Evolutionary conservation across 2,888 invertebrate genomes (phyloP).

Genomic region (Alviniconcha strummeri): DNA sequence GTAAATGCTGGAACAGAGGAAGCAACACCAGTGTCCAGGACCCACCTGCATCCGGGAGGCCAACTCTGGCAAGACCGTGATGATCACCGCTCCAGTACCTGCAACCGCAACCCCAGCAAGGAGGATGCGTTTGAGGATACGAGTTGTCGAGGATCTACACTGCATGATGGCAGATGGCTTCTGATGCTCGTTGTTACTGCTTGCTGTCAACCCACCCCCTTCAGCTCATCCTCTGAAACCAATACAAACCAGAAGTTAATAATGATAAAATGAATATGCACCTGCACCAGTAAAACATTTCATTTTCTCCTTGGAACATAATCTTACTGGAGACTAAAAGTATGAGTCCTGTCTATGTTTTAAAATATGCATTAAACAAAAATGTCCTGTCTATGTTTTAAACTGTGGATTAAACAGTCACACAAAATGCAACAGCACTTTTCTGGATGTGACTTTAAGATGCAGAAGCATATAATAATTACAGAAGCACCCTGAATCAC

Average conservation of each 20-base stretch:
- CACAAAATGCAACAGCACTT: no score
- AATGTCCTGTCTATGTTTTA: no score
- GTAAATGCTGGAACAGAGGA: no score
- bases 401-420: no score
- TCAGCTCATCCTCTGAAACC: slow-evolving; percentile 25
- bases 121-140: slow-evolving; percentile 44
- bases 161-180: slow-evolving; percentile 22
- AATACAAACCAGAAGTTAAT: background rate
- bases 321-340: background rate
- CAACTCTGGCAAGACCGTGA: slow-evolving; percentile 39
- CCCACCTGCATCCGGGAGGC: slow-evolving; percentile 23
- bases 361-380: no score
- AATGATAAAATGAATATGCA: background rate
- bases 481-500: no score
- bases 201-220: slow-evolving; percentile 23
- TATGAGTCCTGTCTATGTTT: no score
- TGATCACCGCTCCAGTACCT: slow-evolving; percentile 45
- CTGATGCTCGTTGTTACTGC: background rate
- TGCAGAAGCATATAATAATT: no score
- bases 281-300: no score
- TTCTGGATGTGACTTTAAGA: no score
- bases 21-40: no score
- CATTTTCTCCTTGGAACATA: background rate
- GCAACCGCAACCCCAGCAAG: slow-evolving; percentile 49
- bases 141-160: background rate